Percentiles rank a stretch among this genome's conserved stretches.
phyloP scores from a whole-genome alignment of 2,888 invertebrate species.

The Chloroclysta siterata region DNA sequence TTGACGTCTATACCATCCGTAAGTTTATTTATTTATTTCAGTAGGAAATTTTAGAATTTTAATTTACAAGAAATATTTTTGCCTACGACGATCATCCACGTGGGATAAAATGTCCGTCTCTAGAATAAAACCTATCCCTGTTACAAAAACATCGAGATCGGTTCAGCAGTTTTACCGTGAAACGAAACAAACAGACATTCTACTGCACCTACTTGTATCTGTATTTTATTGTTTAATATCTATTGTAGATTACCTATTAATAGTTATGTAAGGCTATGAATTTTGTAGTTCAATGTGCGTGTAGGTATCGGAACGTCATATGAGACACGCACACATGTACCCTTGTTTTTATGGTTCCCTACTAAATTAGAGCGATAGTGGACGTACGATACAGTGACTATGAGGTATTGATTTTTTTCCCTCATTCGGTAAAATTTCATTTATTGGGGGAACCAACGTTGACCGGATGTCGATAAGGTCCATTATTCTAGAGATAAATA shows the following conservation, averaged over 20 bases:
- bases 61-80: not conserved
- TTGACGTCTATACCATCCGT: conserved; percentile 81
- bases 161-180: not conserved
- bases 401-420: conserved; percentile 83
- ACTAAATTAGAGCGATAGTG: conserved; percentile 82
- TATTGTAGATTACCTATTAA: not conserved
- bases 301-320: conserved; percentile 20
- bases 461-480: conserved; percentile 51
- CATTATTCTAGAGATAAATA: conserved; percentile 1
- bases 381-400: conserved; percentile 72
- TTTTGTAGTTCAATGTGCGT: conserved; percentile 60
- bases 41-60: conserved; percentile 32
- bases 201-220: not conserved
- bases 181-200: not conserved
- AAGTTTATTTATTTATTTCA: conserved; percentile 49
- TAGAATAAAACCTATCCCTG: not conserved
- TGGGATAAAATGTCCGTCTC: not conserved
- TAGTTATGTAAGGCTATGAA: conserved; percentile 70
- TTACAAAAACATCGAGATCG: not conserved
- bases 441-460: conserved; percentile 79
- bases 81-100: not conserved
- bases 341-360: conserved; percentile 77
- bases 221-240: not conserved
- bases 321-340: conserved; percentile 56
- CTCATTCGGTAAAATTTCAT: conserved; percentile 85